Evolutionary conservation across 2,113 vertebrate species (phyloP).

Genomic region (Larimichthys polyactis): DNA sequence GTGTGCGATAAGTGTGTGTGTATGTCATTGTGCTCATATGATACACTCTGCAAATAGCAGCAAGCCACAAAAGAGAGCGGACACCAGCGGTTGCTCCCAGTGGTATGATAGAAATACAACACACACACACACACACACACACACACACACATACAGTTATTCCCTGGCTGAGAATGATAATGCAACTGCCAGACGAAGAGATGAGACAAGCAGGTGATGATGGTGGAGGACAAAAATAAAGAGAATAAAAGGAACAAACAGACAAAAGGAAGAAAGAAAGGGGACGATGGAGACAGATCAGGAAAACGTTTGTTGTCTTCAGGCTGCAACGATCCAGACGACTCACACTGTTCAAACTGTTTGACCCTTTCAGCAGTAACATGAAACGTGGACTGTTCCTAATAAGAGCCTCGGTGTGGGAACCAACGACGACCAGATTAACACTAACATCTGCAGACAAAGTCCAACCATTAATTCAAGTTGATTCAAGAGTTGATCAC

Average conservation of each 20-base stretch:
- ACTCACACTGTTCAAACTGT: neutral
- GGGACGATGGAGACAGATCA: no score
- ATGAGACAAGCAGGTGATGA: neutral
- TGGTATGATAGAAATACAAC: conserved; percentile 66
- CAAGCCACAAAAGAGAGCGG: conserved; percentile 59
- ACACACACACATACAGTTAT: conserved; percentile 1
- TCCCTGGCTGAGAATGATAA: conserved; percentile 37
- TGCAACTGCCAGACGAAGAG: conserved; percentile 2
- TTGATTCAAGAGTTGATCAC: neutral
- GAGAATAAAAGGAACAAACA: neutral
- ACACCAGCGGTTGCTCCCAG: conserved; percentile 56
- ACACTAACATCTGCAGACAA: neutral
- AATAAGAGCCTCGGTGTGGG: neutral
- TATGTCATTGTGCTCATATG: conserved; percentile 66
- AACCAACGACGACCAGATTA: neutral
- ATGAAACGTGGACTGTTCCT: neutral
- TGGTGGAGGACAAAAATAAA: neutral
- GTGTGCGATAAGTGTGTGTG: conserved; percentile 24
- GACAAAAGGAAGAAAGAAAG: no score
- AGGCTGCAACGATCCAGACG: no score
- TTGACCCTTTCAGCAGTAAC: neutral
- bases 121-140: conserved; percentile 50
- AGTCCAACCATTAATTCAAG: no score
- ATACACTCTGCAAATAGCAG: conserved; percentile 74
- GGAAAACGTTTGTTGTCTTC: no score